phyloP scores from a whole-genome alignment of 2,888 invertebrate species.

The Lycocerus yunnanus region DNA sequence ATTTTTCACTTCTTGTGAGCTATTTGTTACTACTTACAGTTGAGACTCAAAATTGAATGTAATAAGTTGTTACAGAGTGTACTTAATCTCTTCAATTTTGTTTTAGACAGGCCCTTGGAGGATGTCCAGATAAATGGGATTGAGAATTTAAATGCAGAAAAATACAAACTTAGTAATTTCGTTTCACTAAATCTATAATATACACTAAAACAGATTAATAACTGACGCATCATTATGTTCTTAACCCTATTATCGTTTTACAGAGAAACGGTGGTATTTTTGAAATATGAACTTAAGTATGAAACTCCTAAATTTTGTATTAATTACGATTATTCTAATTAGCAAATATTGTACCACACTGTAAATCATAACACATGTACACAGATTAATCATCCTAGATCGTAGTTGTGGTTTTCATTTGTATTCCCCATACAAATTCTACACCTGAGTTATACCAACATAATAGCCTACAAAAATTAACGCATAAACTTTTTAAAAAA shows the following conservation, averaged over 20 bases:
- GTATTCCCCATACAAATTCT: neutral
- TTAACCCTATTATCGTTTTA: neutral
- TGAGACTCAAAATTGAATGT: too few species aligned
- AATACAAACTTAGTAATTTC: conserved; percentile 10
- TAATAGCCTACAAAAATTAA: too few species aligned
- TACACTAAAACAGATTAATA: too few species aligned
- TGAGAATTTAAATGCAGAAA: neutral
- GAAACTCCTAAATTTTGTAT: neutral
- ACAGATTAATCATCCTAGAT: neutral
- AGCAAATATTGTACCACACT: neutral
- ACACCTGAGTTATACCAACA: too few species aligned
- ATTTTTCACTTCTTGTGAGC: too few species aligned
- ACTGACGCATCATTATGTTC: neutral
- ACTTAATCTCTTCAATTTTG: conserved; percentile 18
- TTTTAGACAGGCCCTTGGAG: neutral
- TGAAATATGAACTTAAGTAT: neutral
- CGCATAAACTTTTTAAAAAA: too few species aligned
- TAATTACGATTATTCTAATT: neutral
- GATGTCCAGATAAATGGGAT: conserved; percentile 13
- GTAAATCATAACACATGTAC: neutral
- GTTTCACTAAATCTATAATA: conserved; percentile 1
- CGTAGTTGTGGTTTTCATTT: neutral
- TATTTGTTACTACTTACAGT: too few species aligned
- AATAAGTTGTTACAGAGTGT: conserved; percentile 15
- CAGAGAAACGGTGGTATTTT: neutral